A percentile compares a stretch with the other conserved stretches of the same genome.
These are phyloP conservation scores for Opisthograptis luteolata DNA, from an alignment of 2,888 invertebrate genomes.

Conservation along the genomic window DNA sequence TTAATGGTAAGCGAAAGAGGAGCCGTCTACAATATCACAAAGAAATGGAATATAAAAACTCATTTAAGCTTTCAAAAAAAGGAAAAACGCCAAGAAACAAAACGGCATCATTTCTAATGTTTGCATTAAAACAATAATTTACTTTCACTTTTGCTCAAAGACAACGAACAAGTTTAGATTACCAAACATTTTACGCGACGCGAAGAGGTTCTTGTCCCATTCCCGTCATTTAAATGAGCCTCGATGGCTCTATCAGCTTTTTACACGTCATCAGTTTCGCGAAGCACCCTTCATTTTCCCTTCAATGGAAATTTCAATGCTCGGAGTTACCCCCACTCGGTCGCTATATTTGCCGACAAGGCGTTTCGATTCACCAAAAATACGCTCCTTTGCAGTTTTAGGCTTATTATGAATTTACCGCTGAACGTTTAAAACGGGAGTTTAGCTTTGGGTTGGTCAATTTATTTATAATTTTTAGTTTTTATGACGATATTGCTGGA, in stretches of 20 bases:
- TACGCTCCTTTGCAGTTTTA: conserved; percentile 38
- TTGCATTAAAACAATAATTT: conserved; percentile 11
- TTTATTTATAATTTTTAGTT: too few species aligned
- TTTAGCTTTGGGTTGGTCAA: too few species aligned
- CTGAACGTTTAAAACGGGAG: conserved; percentile 6
- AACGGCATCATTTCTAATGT: conserved; percentile 11
- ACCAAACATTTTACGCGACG: conserved; percentile 47
- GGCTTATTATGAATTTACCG: conserved; percentile 31
- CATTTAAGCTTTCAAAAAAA: conserved; percentile 12
- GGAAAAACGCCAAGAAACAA: conserved; percentile 6
- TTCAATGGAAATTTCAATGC: conserved; percentile 66
- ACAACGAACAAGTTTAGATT: conserved; percentile 25
- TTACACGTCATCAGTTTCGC: conserved; percentile 77
- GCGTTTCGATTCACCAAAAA: conserved; percentile 56
- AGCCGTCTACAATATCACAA: background rate
- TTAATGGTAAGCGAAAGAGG: too few species aligned
- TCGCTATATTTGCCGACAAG: conserved; percentile 56
- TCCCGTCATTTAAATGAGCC: conserved; percentile 72
- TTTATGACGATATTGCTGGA: too few species aligned
- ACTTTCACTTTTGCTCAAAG: conserved; percentile 3
- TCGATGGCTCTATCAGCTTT: conserved; percentile 73
- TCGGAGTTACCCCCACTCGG: conserved; percentile 46
- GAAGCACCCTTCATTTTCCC: conserved; percentile 68
- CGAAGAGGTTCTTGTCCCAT: conserved; percentile 60
- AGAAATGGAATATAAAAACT: conserved; percentile 1